Conservation (phyloP, 2,888 invertebrate genomes). For the Phlogophora meticulosa region DNA sequence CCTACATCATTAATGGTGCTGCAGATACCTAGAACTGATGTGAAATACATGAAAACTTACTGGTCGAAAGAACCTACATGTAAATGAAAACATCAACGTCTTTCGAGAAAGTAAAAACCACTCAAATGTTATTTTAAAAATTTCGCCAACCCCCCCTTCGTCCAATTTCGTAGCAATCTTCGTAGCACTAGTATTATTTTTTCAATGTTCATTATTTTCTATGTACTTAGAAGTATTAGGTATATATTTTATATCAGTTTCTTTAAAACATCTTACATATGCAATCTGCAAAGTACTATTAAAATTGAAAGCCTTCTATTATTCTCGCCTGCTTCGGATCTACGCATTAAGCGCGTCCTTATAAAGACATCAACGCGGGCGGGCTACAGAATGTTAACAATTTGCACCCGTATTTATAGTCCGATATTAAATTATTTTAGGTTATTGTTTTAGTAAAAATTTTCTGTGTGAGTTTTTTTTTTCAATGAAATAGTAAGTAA, state of each 20-base stretch:
- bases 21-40: too few species aligned
- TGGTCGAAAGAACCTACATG: too few species aligned
- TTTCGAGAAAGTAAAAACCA: too few species aligned
- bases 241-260: too few species aligned
- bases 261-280: neutral
- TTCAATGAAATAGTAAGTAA: neutral
- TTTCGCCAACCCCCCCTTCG: too few species aligned
- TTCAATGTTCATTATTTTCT: too few species aligned
- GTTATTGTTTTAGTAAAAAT: slow-evolving; percentile 2
- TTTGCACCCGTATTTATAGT: slow-evolving; percentile 57
- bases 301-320: slow-evolving; percentile 20
- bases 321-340: slow-evolving; percentile 52
- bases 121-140: too few species aligned
- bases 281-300: neutral
- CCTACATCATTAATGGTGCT: neutral
- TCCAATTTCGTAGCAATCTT: too few species aligned
- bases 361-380: slow-evolving; percentile 88
- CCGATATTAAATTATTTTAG: neutral
- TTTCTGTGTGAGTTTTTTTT: neutral
- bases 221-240: too few species aligned
- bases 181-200: too few species aligned
- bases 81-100: too few species aligned
- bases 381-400: slow-evolving; percentile 60
- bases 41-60: too few species aligned
- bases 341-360: slow-evolving; percentile 68